phyloP scores from a whole-genome alignment of 2,888 invertebrate genomes.

The Philhelius pedissequus region DNA sequence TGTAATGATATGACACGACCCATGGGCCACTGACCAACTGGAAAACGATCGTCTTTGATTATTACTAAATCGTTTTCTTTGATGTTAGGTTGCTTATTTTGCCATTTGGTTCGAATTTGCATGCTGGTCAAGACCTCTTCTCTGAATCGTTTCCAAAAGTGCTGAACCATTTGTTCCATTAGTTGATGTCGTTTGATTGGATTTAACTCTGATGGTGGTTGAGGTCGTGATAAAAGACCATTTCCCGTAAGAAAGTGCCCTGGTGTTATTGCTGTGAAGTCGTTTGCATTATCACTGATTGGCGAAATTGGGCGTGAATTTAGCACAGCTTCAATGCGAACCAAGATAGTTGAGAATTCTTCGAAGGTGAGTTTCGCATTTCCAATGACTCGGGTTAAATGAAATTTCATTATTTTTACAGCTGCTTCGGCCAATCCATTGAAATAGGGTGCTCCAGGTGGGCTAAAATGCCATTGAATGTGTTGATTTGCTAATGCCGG shows the following conservation, averaged over 20 bases:
- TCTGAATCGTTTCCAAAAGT: not conserved
- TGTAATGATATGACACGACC: not conserved
- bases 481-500: not conserved
- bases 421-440: not conserved
- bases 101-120: slow-evolving; percentile 15
- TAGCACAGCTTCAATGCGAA: not conserved
- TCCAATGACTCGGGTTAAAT: not conserved
- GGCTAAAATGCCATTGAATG: not conserved
- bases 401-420: not conserved
- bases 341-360: not conserved
- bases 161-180: not conserved
- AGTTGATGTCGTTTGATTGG: not conserved
- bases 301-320: not conserved
- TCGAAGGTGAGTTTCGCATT: not conserved
- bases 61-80: slow-evolving; percentile 9
- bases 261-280: not conserved
- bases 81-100: slow-evolving; percentile 5
- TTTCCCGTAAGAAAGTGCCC: not conserved
- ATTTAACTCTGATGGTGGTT: not conserved
- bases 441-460: not conserved
- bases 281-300: not conserved
- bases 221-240: not conserved
- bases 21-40: not conserved
- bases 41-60: not conserved
- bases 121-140: not conserved